Percentiles rank a stretch among this genome's conserved stretches.
Evolutionary conservation across 2,113 vertebrate species (phyloP).

Genomic region (Murina feae): DNA sequence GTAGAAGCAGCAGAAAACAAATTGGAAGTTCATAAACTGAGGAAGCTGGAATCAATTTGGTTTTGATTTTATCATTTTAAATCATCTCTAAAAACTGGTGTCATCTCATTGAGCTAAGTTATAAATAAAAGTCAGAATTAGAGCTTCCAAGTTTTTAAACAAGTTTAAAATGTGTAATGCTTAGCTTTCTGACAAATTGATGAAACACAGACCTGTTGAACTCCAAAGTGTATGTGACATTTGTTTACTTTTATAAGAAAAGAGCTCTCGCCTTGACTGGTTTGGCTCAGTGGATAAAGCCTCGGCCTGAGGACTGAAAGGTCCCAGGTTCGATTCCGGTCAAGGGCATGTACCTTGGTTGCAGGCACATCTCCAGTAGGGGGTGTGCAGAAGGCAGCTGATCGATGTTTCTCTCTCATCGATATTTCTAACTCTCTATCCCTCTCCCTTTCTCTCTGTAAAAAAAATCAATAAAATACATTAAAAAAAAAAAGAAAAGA

Average conservation of each 20-base stretch:
- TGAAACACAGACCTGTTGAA: slow-evolving; percentile 42
- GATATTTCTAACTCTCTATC: too few species aligned
- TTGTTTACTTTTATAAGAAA: slow-evolving; percentile 59
- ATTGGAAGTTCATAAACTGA: not conserved
- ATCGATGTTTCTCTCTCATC: too few species aligned
- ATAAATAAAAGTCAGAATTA: slow-evolving; percentile 62
- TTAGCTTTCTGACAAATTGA: slow-evolving; percentile 63
- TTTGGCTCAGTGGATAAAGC: too few species aligned
- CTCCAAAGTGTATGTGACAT: not conserved
- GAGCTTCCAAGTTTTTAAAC: slow-evolving; percentile 48
- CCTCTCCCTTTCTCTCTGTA: too few species aligned
- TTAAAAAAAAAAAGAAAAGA: too few species aligned
- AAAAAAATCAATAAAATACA: too few species aligned
- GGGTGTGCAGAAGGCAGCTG: too few species aligned
- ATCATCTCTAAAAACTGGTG: not conserved
- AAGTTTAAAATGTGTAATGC: slow-evolving; percentile 56
- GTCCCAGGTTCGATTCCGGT: too few species aligned
- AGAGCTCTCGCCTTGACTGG: too few species aligned
- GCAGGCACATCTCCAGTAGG: too few species aligned
- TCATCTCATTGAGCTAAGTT: slow-evolving; percentile 52
- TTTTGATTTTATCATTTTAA: slow-evolving; percentile 42
- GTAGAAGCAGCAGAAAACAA: not conserved
- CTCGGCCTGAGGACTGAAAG: too few species aligned
- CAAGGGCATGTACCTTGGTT: too few species aligned
- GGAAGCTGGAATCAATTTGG: slow-evolving; percentile 59